Conservation (phyloP, 2,797 vertebrate species). For the Glyptemys insculpta region DNA sequence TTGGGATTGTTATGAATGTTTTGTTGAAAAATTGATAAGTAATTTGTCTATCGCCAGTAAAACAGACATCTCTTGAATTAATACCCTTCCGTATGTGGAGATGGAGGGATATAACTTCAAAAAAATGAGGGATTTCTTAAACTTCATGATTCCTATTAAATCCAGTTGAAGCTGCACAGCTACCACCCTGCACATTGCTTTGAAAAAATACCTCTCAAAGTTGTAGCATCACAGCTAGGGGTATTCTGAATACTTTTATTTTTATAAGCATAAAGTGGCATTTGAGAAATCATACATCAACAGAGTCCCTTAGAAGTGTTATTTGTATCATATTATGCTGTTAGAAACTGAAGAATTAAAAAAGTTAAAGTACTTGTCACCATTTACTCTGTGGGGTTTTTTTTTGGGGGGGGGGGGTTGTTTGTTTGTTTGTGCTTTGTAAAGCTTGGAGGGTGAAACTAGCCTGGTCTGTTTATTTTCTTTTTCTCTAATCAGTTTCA, state of each 20-base stretch:
- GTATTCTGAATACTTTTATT: not conserved
- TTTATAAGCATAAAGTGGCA: not conserved
- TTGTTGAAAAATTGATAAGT: not conserved
- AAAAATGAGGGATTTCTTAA: not conserved
- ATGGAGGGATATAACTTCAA: not conserved
- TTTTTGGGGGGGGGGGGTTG: no score
- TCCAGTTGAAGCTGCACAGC: not conserved
- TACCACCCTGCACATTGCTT: not conserved
- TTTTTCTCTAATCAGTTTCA: constrained; percentile 23
- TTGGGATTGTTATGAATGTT: not conserved
- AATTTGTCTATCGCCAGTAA: constrained; percentile 4
- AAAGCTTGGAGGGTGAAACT: constrained; percentile 22
- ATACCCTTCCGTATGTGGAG: not conserved
- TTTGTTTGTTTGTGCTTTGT: constrained; percentile 25
- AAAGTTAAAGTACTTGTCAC: constrained; percentile 13
- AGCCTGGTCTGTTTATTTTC: constrained; percentile 2
- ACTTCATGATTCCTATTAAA: not conserved
- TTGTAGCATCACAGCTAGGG: not conserved
- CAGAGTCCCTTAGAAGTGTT: not conserved
- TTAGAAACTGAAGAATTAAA: not conserved
- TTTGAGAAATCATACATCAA: not conserved
- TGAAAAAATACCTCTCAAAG: not conserved
- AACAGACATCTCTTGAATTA: constrained; percentile 26
- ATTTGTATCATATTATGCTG: not conserved
- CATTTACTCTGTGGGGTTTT: not conserved